Evolutionary conservation across 2,113 vertebrate genomes (phyloP), one percentile per base, ranked within the genome.

Genomic region (Myiozetetes cayanensis): DNA sequence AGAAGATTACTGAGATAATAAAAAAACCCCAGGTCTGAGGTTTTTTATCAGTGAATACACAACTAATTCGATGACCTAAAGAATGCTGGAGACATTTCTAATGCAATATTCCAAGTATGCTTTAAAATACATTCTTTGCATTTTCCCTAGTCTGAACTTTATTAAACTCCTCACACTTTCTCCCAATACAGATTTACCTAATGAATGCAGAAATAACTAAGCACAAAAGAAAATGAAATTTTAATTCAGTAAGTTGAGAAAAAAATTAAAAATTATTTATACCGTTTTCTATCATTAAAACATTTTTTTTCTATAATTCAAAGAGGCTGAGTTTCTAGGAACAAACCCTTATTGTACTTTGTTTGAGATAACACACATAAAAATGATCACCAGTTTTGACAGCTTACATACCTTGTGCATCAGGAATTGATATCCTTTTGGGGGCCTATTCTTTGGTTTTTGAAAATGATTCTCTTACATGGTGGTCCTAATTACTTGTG

Each of bases 401-500:
- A 96, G 67, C 9, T 92, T 80, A 79, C 25, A 56, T 47, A 50
- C 11, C n/a, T 52, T 67, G 7, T 43, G 4, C 52, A 87, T 72
- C 39, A 70, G 39, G 66, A 83, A 96, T 39, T 84, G 79, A 74
- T 58, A 67, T 84, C 39, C 33, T 92, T 50, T 78, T 93, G 21
- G 55, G 80, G 50, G 8, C 11, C 28, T 81, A 50, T 21, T 73
- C 31, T 75, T 39, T 65, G n/a, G 6, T 33, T 89, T 96, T 66
- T n/a, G 18, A 73, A 96, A 96, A 85, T 30, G 78, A 72, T 94
- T 67, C 35, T 82, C 41, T 89, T 72, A 70, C 25, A 82, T 90
- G 37, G 46, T 93, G 19, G 28, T 67, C 12, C 68, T 85, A 93
- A 97, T 59, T 90, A 91, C 35, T 41, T 14, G 4, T 82, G 79